Base-by-base conservation (phyloP, 64 coral and sea anemone species). In the Actinia tenebrosa region DNA sequence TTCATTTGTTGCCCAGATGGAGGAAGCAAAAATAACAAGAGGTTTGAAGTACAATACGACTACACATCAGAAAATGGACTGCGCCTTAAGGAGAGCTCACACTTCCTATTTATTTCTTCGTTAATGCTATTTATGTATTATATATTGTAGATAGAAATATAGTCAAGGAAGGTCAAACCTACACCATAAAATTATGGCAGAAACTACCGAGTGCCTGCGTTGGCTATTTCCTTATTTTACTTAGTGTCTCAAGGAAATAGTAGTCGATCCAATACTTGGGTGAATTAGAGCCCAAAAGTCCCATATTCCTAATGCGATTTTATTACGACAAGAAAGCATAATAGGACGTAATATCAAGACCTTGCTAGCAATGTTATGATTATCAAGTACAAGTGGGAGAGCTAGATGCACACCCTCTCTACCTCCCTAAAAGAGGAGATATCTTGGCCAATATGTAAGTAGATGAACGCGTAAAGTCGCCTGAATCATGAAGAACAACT, bases 251-350 rank as follows among this genome's bases (percentile, higher is more conserved):
- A 75, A 75, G 69, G 69, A 25, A 75, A 42, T 10, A 3, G 10
- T 75, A 27, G 25, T 26, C 10, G 27, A 75, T 75, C 26, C 69
- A 75, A 75, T 75, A 75, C 69, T 30, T 26, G 13, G 69, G 13
- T 42, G 26, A 75, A 75, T 75, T 75, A 75, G 23, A 14, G 69
- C 42, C 69, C 69, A n/a, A 75, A 66, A 66, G 63, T 23, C 69
- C n/a, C 25, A 30, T 75, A 75, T 75, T 75, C 69, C 26, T 75
- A 75, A 75, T 75, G 69, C n/a, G 69, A 75, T 75, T 75, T 75
- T 30, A 14, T 75, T 43, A 75, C 18, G 26, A 75, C 10, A 3
- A 8, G 11, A 14, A 75, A 30, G 56, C 7, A 58, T 10, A 14
- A 11, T 58, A 16, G 10, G 8, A 13, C 25, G 3, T 75, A 75